Percentiles rank a stretch among this genome's conserved stretches.
These are phyloP conservation scores for Incurvaria masculella DNA, from an alignment of 2,888 invertebrate genomes.

Conservation along the genomic window DNA sequence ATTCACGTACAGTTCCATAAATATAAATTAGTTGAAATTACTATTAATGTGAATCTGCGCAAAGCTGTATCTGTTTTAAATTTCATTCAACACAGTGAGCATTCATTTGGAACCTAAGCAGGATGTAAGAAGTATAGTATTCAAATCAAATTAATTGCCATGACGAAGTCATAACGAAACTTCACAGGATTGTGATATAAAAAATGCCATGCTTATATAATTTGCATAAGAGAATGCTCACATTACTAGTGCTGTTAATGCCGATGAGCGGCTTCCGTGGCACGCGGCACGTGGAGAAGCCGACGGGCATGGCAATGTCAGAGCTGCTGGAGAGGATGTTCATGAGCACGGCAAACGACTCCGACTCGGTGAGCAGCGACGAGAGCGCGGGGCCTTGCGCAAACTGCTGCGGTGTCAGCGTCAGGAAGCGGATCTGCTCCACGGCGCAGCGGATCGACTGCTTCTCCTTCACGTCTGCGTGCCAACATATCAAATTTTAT, in stretches of 20 bases:
- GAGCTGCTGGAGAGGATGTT: constrained; percentile 72
- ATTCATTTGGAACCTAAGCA: too few relatives aligned
- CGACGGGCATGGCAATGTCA: constrained; percentile 68
- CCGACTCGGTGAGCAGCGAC: constrained; percentile 68
- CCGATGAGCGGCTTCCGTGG: constrained; percentile 41
- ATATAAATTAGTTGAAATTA: too few relatives aligned
- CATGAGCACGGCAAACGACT: constrained; percentile 78
- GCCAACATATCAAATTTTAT: too few relatives aligned
- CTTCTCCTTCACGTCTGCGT: constrained; percentile 29
- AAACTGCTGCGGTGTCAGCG: constrained; percentile 76
- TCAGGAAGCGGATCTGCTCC: constrained; percentile 76
- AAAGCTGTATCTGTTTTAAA: too few relatives aligned
- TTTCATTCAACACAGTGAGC: too few relatives aligned
- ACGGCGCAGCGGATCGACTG: constrained; percentile 60
- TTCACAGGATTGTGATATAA: too few relatives aligned
- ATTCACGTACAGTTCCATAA: too few relatives aligned
- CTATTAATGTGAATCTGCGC: too few relatives aligned
- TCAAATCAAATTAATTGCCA: too few relatives aligned
- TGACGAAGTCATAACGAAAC: too few relatives aligned
- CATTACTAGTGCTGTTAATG: constrained; percentile 5
- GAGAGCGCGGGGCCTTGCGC: constrained; percentile 80
- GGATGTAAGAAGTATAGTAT: too few relatives aligned
- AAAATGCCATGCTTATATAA: too few relatives aligned
- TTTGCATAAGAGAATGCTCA: background rate
- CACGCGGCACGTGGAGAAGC: constrained; percentile 61